Base-by-base conservation (phyloP, 2,113 vertebrate species). In the Cheirogaleus medius region DNA sequence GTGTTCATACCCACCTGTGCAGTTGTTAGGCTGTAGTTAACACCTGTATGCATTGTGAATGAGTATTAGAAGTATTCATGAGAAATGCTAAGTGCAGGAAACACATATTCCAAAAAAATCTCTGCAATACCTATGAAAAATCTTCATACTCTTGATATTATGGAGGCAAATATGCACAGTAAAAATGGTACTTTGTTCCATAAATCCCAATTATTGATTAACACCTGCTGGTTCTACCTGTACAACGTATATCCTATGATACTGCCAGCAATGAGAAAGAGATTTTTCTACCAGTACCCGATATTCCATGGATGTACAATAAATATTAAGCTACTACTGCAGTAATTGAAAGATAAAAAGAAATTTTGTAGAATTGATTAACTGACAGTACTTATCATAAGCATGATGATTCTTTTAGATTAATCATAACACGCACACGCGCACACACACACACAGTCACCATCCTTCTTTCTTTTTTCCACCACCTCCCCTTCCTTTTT, bases 21-120 rank as follows among this genome's bases (percentile, higher is more conserved):
- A 37, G 95, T 87, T 94, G 66, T 69, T 63, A 95, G 74, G 42
- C 54, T 80, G 27, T 71, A 60, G 42, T 95, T 95, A 96, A 93
- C 78, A 92, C 56, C 49, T 80, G 44, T 39, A 18, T 89, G 78
- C 64, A 60, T 42, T 97, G 90, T 74, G 81, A 82, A 69, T 78
- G 39, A 74, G 8, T 74, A 56, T 91, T 89, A 78, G 82, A 97
- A 93, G 93, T 87, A 87, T 88, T 87, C 64, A 74, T 25, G 20
- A 89, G 85, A 97, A 97, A 74, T 93, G n/a, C 18, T 37, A 88
- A 86, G 32, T 60, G 23, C 2, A 63, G 47, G 34, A 54, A 90
- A 77, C 6, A 34, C 20, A 32, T 60, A 74, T 77, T 90, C 90
- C 1, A 37, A 42, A 93, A 71, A 80, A 29, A 39, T 11, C 37